Evolutionary conservation across 37 sponge, comb jelly and placozoan species (phyloP).

Genomic region (Mnemiopsis leidyi): DNA sequence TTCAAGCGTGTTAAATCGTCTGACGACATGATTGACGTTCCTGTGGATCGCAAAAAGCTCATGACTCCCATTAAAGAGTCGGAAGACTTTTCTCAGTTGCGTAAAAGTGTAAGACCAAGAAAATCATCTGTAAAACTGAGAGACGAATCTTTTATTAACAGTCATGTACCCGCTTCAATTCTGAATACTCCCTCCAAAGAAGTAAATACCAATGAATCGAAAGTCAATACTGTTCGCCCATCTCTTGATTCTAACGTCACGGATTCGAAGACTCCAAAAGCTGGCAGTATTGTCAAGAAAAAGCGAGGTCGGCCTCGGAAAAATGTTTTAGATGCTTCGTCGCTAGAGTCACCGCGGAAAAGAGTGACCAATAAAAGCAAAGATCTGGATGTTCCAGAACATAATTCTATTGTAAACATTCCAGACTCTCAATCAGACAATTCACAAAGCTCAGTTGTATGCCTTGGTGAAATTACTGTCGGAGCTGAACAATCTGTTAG

Average conservation of each 20-base stretch:
- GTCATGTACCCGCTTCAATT: not conserved
- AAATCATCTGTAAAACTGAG: constrained; percentile 25
- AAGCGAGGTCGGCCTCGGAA: not conserved
- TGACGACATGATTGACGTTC: not conserved
- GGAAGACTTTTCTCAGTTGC: not conserved
- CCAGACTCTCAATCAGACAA: not conserved
- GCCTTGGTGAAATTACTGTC: not conserved
- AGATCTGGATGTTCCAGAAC: not conserved
- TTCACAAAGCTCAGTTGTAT: not conserved
- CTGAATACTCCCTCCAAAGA: not conserved
- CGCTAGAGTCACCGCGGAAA: not conserved
- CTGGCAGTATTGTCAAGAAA: not conserved
- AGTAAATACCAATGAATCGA: not conserved
- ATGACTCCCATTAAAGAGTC: constrained; percentile 10
- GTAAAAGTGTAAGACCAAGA: constrained; percentile 12
- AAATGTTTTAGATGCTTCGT: not conserved
- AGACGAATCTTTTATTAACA: constrained; percentile 8
- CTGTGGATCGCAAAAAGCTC: not conserved
- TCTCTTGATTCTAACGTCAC: not conserved
- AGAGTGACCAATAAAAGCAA: not conserved
- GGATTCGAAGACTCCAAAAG: not conserved
- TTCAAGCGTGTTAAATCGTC: constrained; percentile 19
- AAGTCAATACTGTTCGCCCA: not conserved
- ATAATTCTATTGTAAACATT: not conserved
- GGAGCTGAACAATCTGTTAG: not conserved